Percentiles rank a stretch among this genome's conserved stretches.
These are phyloP conservation scores for Thripadectes ignobilis DNA, from an alignment of 2,797 vertebrate species.

Conservation along the genomic window DNA sequence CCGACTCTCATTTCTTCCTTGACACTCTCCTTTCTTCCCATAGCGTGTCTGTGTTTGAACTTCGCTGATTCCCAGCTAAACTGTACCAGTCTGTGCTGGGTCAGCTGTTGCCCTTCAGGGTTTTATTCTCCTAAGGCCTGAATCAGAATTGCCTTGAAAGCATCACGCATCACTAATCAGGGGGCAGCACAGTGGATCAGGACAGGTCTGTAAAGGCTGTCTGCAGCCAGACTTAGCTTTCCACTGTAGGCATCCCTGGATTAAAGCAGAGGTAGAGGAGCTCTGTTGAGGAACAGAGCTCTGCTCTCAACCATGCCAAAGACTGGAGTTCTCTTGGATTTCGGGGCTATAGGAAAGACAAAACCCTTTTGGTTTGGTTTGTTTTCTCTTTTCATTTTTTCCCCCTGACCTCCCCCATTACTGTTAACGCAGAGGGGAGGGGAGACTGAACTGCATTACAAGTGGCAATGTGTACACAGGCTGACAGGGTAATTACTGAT, in stretches of 20 bases:
- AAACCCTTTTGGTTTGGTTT: background rate
- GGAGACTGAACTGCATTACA: background rate
- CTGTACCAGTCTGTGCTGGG: background rate
- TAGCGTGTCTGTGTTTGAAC: background rate
- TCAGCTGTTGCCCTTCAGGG: background rate
- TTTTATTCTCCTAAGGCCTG: background rate
- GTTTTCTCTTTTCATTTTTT: background rate
- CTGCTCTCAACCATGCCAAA: background rate
- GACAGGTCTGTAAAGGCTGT: background rate
- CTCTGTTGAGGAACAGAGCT: background rate
- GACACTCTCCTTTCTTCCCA: background rate
- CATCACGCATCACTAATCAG: background rate
- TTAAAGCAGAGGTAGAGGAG: background rate
- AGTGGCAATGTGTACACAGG: background rate
- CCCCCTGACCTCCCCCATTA: background rate
- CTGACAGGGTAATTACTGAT: conserved; percentile 18
- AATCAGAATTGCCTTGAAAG: background rate
- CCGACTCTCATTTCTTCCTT: background rate
- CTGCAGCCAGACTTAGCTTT: background rate
- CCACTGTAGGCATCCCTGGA: background rate
- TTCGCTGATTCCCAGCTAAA: background rate
- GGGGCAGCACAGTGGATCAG: background rate
- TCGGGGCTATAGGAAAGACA: background rate
- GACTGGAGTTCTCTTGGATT: background rate
- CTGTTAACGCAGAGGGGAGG: background rate